phyloP scores from a whole-genome alignment of 2,888 invertebrate species.

The Andrena dorsata region DNA sequence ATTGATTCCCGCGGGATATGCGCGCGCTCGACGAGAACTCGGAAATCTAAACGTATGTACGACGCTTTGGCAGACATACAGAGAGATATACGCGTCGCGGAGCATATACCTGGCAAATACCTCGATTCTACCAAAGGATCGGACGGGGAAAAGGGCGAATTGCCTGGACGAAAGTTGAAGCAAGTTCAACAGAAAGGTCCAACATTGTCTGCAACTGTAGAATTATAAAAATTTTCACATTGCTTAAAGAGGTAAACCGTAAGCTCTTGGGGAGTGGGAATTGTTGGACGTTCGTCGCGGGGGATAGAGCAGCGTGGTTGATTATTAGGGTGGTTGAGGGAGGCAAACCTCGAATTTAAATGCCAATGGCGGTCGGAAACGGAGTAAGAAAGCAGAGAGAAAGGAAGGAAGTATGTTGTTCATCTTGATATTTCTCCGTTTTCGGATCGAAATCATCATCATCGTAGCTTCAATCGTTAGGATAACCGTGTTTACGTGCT shows the following conservation, averaged over 20 bases:
- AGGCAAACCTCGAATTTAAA: not conserved
- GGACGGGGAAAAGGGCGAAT: not conserved
- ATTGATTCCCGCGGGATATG: conserved; percentile 85
- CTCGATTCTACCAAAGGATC: conserved; percentile 11
- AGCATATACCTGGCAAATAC: conserved; percentile 28
- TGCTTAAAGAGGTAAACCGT: not conserved
- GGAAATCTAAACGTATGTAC: conserved; percentile 76
- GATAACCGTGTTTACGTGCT: no score
- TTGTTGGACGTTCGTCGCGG: not conserved
- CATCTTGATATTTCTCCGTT: no score
- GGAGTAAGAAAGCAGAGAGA: not conserved
- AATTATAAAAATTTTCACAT: no score
- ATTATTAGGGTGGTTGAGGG: conserved; percentile 1
- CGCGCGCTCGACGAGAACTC: conserved; percentile 80
- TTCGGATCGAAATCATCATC: no score
- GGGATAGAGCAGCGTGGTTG: conserved; percentile 1
- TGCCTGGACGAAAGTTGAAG: no score
- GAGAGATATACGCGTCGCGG: conserved; percentile 48
- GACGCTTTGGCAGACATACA: conserved; percentile 64
- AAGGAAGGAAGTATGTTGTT: no score
- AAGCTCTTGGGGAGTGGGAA: not conserved
- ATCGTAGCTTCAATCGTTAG: no score
- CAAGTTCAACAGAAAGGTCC: no score
- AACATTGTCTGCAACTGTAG: no score
- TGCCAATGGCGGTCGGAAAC: not conserved